phyloP scores from a whole-genome alignment of 2,113 vertebrate species.

The Tachycineta bicolor region DNA sequence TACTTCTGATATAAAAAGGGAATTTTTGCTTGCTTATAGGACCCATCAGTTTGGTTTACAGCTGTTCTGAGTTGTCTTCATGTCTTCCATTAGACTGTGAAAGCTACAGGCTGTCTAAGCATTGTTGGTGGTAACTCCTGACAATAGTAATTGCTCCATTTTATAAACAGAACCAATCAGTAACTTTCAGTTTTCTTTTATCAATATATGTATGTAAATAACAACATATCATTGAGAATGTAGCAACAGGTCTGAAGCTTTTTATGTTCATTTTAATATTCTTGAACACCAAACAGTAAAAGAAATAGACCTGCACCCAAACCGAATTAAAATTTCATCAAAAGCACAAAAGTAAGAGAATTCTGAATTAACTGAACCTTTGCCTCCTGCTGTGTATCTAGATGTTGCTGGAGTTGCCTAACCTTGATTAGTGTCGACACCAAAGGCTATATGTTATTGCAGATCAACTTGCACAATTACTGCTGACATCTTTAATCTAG shows the following conservation, averaged over 20 bases:
- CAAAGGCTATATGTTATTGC: conserved; percentile 56
- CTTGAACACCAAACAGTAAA: conserved; percentile 1
- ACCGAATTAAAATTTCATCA: conserved; percentile 69
- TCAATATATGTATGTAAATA: conserved; percentile 2
- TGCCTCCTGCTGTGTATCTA: conserved; percentile 57
- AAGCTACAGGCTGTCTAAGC: not conserved
- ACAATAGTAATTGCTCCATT: not conserved
- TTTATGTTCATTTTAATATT: conserved; percentile 13
- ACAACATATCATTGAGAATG: not conserved
- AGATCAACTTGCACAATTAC: conserved; percentile 56
- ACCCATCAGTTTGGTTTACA: not conserved
- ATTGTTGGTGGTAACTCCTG: not conserved
- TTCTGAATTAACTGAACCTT: conserved; percentile 59
- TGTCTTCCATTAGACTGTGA: not conserved
- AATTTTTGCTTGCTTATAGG: not conserved
- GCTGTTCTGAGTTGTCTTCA: not conserved
- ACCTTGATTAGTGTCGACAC: conserved; percentile 60
- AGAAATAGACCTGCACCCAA: conserved; percentile 37
- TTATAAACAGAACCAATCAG: not conserved
- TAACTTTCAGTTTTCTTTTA: not conserved
- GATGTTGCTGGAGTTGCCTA: conserved; percentile 50
- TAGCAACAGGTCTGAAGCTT: not conserved
- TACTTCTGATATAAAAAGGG: not conserved
- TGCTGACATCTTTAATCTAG: conserved; percentile 60
- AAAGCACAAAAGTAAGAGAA: conserved; percentile 54